Evolutionary conservation across 2,797 vertebrate genomes (phyloP), one percentile per base, ranked within the genome.

Genomic region (Octomys mimax): DNA sequence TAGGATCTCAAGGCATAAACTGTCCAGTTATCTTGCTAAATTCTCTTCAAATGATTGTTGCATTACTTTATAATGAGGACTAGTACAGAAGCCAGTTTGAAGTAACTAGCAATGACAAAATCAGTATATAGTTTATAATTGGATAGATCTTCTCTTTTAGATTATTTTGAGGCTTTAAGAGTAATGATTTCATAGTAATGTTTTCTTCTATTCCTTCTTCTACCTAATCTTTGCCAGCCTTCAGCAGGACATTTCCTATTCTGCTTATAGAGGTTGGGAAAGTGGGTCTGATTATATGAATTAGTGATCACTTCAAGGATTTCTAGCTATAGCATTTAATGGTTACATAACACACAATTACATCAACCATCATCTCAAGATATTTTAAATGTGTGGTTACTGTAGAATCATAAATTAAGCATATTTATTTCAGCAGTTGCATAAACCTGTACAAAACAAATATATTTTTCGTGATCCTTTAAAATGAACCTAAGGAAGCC

Each of bases 1-100:
- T 10, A 97, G 97, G 96, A 97, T 99, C 98, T 98, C 98, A 95
- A 98, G 98, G 98, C 98, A 98, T 96, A 96, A 98, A 98, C 98
- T 98, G 98, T 98, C 98, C 97, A 95, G 84, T 95, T 98, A 96
- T 97, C 89, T 98, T 98, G 71, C 88, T 94, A 97, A 97, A 98
- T 97, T 97, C 86, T 89, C 49, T 94, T 97, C 78, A 95, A 88
- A 96, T 87, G 95, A 73, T 97, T 22, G 52, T 98, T 93, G 66
- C 5, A 75, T 42, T 75, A 46, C 28, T 59, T 98, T 98, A 94
- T 95, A 96, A 87, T 89, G 33, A 98, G 16, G 66, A 87, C 77
- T 87, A 89, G 79, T 95, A 64, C 3, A 95, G 75, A 96, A 96
- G 95, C 61, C 70, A 82, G 81, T 84, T 87, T 97, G 54, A 71